Evolutionary conservation across 2,113 vertebrate genomes (phyloP), one percentile per base, ranked within the genome.

Genomic region (Rhombomys opimus): DNA sequence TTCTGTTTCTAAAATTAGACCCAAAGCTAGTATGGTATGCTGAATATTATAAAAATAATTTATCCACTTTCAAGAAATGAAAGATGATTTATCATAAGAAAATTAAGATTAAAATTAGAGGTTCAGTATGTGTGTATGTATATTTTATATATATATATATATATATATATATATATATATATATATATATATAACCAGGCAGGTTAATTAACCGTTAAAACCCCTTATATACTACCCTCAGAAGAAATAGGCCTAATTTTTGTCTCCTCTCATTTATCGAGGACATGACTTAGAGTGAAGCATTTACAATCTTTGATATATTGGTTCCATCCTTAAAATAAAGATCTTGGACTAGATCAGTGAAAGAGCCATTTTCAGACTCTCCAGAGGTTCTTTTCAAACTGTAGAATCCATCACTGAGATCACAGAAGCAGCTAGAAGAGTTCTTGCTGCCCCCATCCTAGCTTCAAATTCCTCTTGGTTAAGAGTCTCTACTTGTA

Each of bases 21-120:
- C 27, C 67, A 88, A 75, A 57, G 13, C 18, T 93, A 77, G 61
- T 65, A 15, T 20, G 10, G 30, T 52, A 75, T 23, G 77, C 7
- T 63, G 1, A 17, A 41, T 75, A 70, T 52, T 23, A 68, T 3
- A 89, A 76, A 46, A 96, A 54, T 57, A n/a, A 86, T 95, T 77
- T 46, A 93, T 27, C 27, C 54, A 86, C 85, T 96, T 89, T 89
- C 38, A 97, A 96, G 38, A 35, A 87, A 84, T 87, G 89, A 65
- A 70, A 82, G 52, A 84, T 81, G 32, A 94, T 91, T 72, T 82
- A 75, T 90, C 14, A n/a, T 50, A 82, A 84, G 54, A n/a, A 81
- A 84, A 61, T 14, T 84, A 59, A 15, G 20, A 59, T 13, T 23
- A 92, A 95, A 90, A 67, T 94, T 41, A 93, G 27, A 95, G 20